These are phyloP conservation scores for Acanthornis magna DNA, from an alignment of 2,797 vertebrate species.

Conservation along the genomic window DNA sequence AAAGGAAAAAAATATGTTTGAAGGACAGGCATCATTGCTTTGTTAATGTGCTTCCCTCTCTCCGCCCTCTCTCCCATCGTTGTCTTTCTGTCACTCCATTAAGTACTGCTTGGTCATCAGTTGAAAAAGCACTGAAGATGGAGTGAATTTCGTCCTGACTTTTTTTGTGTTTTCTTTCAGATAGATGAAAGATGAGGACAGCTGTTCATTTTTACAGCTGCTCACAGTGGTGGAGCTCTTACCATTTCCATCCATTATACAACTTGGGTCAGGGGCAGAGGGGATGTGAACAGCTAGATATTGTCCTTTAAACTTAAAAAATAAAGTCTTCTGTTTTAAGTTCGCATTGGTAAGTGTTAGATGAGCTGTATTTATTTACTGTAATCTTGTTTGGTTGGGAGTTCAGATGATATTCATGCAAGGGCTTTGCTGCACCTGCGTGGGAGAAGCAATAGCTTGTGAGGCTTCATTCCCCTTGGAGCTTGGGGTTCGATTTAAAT, in stretches of 20 bases:
- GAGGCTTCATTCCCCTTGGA: neutral
- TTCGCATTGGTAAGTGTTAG: neutral
- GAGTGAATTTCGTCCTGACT: neutral
- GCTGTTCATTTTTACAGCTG: neutral
- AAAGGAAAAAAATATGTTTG: neutral
- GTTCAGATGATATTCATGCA: neutral
- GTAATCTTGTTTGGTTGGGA: neutral
- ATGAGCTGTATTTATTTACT: neutral
- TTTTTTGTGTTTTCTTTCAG: neutral
- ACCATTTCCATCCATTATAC: neutral
- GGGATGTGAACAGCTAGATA: rapidly evolving
- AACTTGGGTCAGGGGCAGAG: neutral
- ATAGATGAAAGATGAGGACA: neutral
- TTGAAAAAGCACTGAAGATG: neutral
- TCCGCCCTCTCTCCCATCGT: neutral
- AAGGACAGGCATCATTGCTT: neutral
- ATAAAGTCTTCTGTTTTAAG: neutral
- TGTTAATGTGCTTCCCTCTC: neutral
- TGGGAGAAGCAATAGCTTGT: neutral
- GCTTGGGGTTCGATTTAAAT: neutral
- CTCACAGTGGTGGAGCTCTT: neutral
- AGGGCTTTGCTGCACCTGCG: neutral
- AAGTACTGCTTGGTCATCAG: neutral
- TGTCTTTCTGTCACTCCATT: neutral
- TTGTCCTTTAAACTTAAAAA: neutral